Conservation (phyloP, 2,113 vertebrate genomes). For the Otus sunia region DNA sequence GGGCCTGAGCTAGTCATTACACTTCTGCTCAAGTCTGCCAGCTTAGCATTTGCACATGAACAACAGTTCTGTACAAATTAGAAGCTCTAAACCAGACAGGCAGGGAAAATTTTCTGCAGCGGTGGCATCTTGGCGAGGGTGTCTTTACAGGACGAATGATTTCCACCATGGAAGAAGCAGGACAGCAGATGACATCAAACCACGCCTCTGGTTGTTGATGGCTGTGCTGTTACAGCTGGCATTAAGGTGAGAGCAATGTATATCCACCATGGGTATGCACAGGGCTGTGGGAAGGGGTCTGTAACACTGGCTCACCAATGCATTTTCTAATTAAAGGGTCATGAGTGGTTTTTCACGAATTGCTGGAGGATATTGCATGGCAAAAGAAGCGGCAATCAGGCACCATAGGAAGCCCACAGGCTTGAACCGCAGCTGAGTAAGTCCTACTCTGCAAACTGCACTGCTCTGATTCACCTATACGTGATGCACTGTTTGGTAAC, state of each 20-base stretch:
- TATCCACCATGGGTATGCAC: neutral
- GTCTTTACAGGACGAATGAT: neutral
- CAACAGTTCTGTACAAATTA: neutral
- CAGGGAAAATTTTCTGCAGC: neutral
- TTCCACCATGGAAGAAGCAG: neutral
- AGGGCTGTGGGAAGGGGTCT: neutral
- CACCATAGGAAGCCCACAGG: neutral
- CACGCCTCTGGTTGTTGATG: neutral
- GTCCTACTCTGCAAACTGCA: neutral
- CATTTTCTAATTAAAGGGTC: neutral
- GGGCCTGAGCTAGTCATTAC: neutral
- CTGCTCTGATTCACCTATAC: rapidly evolving
- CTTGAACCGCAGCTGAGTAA: rapidly evolving
- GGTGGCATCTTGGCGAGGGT: neutral
- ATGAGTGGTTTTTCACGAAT: neutral
- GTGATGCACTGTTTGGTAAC: neutral
- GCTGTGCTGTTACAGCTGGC: neutral
- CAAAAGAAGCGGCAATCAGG: neutral
- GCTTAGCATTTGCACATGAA: neutral
- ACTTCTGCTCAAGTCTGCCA: neutral
- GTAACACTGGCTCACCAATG: neutral
- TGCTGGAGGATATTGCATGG: neutral
- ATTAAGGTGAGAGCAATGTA: neutral
- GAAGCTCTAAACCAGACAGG: neutral
- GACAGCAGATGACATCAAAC: neutral